Evolutionary conservation across 2,113 vertebrate genomes (phyloP), one percentile per base, ranked within the genome.

Genomic region (Labrus mixtus): DNA sequence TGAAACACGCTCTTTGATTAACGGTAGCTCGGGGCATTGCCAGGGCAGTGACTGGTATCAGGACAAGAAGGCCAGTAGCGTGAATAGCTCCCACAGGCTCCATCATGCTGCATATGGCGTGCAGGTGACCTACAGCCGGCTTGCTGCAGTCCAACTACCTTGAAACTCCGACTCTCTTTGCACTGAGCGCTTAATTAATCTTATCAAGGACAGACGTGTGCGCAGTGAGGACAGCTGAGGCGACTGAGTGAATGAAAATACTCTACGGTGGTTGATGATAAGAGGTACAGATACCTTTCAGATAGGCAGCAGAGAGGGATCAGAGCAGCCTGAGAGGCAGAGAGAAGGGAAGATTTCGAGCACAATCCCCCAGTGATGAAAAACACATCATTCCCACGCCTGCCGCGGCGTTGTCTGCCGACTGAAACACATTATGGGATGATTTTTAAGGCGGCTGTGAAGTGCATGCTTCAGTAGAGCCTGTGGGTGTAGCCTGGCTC

Each of bases 61-160:
- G 39, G 50, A 63, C 5, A 41, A 60, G 41, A 78, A 60, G 61
- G 56, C 63, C 45, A n/a, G 73, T 1, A 10, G 22, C 6, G 20
- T 36, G 33, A 82, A 87, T 61, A 67, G 58, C 60, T 84, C 89
- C 82, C 80, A 55, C 51, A 67, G 82, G 84, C 67, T 77, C 70
- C 65, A 74, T 76, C 12, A 25, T 16, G 50, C 57, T 61, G 46
- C 82, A 81, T 71, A 73, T 80, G 85, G 78, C 22, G n/a, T 15
- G 61, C 66, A 79, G 81, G 73, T 87, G 79, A 88, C 82, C 79
- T 68, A 62, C 64, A 67, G 68, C 10, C 8, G 16, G 68, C 50
- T 23, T 10, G 25, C 20, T 0, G 55, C 55, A 22, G 41, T 10
- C 36, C 19, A 73, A 64, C 72, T 65, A 76, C 70, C 75, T 63